Conservation (phyloP, 2,797 vertebrate genomes). For the Girardinus metallicus region DNA sequence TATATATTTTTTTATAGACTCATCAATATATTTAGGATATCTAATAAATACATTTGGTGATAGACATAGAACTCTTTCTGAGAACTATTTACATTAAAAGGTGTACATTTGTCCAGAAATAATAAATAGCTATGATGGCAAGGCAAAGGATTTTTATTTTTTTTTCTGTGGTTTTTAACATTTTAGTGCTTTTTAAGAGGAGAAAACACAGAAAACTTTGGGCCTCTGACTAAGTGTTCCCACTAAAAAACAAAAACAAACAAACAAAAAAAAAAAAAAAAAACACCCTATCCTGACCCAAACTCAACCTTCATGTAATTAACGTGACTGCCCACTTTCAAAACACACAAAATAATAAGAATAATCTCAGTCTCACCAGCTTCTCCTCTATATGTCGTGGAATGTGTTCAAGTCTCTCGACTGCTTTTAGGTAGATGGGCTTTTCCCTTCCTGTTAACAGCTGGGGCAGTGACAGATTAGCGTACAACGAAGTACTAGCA, state of each 20-base stretch:
- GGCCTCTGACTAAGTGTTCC: conserved; percentile 12
- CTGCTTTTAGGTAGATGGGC: conserved; percentile 42
- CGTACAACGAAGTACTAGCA: conserved; percentile 49
- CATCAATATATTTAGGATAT: conserved; percentile 79
- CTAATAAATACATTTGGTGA: conserved; percentile 85
- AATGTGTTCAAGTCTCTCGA: conserved; percentile 70
- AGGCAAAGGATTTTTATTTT: conserved; percentile 35
- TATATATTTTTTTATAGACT: conserved; percentile 59
- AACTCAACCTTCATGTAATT: conserved; percentile 27
- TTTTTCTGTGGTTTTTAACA: conserved; percentile 40
- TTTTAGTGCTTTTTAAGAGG: conserved; percentile 30
- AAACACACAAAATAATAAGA: conserved; percentile 17
- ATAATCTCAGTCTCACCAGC: conserved; percentile 33
- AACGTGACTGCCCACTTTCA: conserved; percentile 33
- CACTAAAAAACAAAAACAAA: conserved; percentile 9
- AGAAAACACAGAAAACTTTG: conserved; percentile 28
- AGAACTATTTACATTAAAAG: conserved; percentile 83
- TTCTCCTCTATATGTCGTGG: conserved; percentile 55
- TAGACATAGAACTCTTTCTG: conserved; percentile 80
- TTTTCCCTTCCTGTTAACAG: conserved; percentile 35
- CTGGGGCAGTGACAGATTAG: conserved; percentile 52
- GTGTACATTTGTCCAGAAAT: conserved; percentile 70
- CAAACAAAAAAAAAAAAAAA: no score
- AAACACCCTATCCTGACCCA: conserved; percentile 5
- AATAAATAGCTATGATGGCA: conserved; percentile 75